phyloP scores from a whole-genome alignment of 2,888 invertebrate genomes.

The Volucella inanis region DNA sequence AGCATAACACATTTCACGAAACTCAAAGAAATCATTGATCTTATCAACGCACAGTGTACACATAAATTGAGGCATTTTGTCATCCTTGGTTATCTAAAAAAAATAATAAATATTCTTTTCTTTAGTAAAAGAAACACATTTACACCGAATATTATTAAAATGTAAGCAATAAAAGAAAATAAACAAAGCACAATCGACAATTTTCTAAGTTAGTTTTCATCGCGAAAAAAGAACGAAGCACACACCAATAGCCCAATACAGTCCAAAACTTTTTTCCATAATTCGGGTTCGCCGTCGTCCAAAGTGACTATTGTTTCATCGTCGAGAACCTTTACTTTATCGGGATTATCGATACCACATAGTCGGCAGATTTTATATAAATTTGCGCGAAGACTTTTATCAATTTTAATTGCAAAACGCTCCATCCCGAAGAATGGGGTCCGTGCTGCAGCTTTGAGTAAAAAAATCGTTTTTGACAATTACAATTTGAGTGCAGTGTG shows the following conservation, averaged over 20 bases:
- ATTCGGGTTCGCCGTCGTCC: conserved; percentile 79
- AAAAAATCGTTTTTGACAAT: conserved; percentile 73
- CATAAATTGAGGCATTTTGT: conserved; percentile 86
- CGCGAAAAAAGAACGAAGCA: conserved; percentile 7
- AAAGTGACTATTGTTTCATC: conserved; percentile 70
- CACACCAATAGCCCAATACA: conserved; percentile 80
- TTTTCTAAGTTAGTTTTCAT: background rate
- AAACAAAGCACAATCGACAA: conserved; percentile 42
- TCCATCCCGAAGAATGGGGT: conserved; percentile 77
- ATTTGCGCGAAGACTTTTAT: conserved; percentile 81
- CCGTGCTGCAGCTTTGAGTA: conserved; percentile 52
- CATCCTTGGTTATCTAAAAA: conserved; percentile 84
- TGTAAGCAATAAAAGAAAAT: background rate
- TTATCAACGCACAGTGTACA: conserved; percentile 86
- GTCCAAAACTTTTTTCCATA: conserved; percentile 80
- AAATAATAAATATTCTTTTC: conserved; percentile 12
- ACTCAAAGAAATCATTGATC: conserved; percentile 86
- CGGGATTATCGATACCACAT: conserved; percentile 82
- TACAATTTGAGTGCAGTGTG: conserved; percentile 54
- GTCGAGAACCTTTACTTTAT: conserved; percentile 79
- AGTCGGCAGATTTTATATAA: conserved; percentile 82
- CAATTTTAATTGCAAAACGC: conserved; percentile 82
- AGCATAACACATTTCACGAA: conserved; percentile 85
- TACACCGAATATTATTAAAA: background rate
- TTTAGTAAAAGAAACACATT: conserved; percentile 1